Evolutionary conservation across 92 coral and sea anemone genomes (phyloP).

Genomic region (Porites evermanni): DNA sequence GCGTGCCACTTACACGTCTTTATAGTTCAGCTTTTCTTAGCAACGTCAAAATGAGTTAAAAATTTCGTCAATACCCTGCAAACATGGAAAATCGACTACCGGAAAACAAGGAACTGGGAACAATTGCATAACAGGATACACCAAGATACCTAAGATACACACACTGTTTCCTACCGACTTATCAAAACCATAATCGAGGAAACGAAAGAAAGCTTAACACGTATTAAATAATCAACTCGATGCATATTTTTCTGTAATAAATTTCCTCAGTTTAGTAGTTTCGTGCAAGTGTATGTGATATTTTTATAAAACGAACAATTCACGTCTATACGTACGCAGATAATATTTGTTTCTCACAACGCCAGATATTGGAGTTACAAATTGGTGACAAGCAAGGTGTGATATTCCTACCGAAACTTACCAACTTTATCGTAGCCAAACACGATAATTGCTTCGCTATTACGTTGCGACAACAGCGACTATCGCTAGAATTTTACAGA

Average conservation of each 20-base stretch:
- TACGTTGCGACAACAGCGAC: background rate
- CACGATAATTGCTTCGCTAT: background rate
- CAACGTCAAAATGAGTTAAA: background rate
- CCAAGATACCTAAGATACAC: no score
- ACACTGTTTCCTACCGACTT: background rate
- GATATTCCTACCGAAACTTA: background rate
- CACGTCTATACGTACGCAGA: background rate
- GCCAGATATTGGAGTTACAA: background rate
- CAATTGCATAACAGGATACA: background rate
- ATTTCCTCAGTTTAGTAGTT: background rate
- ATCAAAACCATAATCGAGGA: conserved; percentile 8
- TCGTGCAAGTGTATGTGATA: background rate
- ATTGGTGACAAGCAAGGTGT: background rate
- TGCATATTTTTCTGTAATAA: background rate
- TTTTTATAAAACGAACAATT: background rate
- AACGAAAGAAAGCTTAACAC: background rate
- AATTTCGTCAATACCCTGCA: background rate
- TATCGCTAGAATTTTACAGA: background rate
- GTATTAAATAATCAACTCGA: background rate
- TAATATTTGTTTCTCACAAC: background rate
- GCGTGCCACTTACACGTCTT: background rate
- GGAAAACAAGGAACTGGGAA: background rate
- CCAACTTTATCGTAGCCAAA: background rate
- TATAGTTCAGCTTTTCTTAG: background rate
- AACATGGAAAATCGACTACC: background rate